Conservation (phyloP, 2,888 invertebrate genomes). For the Tuberolachnus salignus region DNA sequence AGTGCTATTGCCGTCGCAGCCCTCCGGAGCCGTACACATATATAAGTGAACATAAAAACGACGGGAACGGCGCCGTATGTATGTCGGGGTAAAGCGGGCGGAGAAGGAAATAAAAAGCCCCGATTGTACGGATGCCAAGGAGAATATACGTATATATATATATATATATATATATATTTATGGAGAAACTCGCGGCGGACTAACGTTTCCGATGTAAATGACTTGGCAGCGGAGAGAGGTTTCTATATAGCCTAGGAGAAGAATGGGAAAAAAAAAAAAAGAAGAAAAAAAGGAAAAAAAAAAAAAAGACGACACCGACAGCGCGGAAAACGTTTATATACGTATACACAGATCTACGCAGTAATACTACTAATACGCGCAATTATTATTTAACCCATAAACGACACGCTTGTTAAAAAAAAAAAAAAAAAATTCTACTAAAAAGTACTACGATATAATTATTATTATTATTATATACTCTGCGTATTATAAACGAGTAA, state of each 20-base stretch:
- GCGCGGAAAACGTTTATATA: conserved; percentile 11
- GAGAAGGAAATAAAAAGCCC: conserved; percentile 6
- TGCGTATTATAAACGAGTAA: too few relatives aligned
- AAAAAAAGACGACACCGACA: neutral
- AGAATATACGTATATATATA: neutral
- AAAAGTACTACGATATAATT: neutral
- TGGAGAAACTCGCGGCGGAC: conserved; percentile 5
- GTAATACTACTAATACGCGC: neutral
- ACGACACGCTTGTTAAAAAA: neutral
- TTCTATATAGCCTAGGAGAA: too few relatives aligned
- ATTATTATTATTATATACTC: too few relatives aligned
- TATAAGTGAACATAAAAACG: conserved; percentile 3
- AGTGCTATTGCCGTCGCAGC: too few relatives aligned
- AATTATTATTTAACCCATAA: neutral
- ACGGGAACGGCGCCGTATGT: neutral
- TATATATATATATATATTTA: too few relatives aligned
- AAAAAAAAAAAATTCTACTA: neutral
- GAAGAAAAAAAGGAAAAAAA: neutral
- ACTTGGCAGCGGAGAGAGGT: conserved; percentile 39
- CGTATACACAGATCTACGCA: too few relatives aligned
- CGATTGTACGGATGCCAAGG: conserved; percentile 52
- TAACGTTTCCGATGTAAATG: conserved; percentile 49
- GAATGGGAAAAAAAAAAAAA: neutral
- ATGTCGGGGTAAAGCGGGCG: neutral
- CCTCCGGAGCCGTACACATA: neutral